phyloP scores from a whole-genome alignment of 2,888 invertebrate genomes.

The Leucophora obtusa region DNA sequence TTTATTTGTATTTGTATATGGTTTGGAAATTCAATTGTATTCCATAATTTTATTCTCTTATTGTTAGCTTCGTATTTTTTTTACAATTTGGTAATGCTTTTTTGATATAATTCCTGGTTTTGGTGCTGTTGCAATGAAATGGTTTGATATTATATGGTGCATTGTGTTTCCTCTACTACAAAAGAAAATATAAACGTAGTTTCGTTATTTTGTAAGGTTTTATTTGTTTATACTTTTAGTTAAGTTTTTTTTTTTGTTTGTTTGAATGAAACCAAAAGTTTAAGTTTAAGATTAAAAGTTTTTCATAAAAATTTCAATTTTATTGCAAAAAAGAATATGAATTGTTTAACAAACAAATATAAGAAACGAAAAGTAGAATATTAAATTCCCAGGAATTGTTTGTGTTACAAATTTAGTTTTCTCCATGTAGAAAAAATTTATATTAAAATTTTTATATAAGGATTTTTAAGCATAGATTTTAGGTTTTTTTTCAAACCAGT shows the following conservation, averaged over 20 bases:
- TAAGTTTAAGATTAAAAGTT: constrained; percentile 40
- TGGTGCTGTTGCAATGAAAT: background rate
- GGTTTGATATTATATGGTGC: background rate
- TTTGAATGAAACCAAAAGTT: constrained; percentile 40
- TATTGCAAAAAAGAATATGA: background rate
- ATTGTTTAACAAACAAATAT: too few relatives aligned
- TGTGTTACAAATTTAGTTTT: too few relatives aligned
- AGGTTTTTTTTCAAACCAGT: too few relatives aligned
- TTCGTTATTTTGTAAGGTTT: background rate
- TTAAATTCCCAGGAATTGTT: too few relatives aligned
- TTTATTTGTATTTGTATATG: background rate
- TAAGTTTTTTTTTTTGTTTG: background rate
- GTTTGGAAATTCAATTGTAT: constrained; percentile 16
- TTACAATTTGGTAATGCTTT: background rate
- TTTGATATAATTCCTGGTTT: background rate
- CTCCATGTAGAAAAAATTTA: too few relatives aligned
- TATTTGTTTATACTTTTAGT: constrained; percentile 10
- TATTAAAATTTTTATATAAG: too few relatives aligned
- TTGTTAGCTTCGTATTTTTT: background rate
- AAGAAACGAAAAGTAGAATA: too few relatives aligned
- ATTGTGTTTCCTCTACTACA: background rate
- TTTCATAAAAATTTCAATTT: background rate
- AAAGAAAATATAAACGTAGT: background rate
- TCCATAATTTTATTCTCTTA: background rate
- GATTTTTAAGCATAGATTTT: too few relatives aligned